These are phyloP conservation scores for Nyctibius bracteatus DNA, from an alignment of 2,113 vertebrate species.

Conservation along the genomic window DNA sequence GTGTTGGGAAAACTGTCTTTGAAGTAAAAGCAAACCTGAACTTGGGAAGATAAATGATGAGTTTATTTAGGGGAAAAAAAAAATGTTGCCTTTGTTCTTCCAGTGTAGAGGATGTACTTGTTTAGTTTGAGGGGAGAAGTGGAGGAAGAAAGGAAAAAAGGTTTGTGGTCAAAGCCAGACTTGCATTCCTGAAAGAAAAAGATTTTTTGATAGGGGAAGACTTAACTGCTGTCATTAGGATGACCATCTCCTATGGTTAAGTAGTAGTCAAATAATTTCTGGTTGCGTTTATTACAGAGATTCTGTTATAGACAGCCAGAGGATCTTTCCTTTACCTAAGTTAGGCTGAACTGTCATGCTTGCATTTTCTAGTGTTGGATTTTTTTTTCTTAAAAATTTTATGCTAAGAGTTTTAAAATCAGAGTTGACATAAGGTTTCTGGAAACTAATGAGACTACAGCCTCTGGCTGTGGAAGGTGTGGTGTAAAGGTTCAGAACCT, in stretches of 20 bases:
- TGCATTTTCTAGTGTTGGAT: not conserved
- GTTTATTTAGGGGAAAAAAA: not conserved
- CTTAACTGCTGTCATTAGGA: not conserved
- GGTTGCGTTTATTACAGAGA: not conserved
- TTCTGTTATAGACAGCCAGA: not conserved
- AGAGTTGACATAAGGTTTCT: not conserved
- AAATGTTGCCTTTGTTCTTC: not conserved
- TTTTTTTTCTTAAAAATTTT: not conserved
- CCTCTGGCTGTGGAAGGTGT: not conserved
- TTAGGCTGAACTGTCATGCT: not conserved
- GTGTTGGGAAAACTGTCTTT: not conserved
- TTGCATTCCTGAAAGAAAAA: not conserved
- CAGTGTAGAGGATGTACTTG: not conserved
- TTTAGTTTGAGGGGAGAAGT: not conserved
- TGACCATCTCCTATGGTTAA: not conserved
- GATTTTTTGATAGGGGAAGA: not conserved
- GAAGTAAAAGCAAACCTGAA: not conserved
- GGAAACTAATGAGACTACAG: not conserved
- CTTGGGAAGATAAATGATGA: not conserved
- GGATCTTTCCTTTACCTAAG: not conserved
- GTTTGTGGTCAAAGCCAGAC: not conserved
- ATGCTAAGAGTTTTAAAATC: not conserved
- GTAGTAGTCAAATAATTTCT: not conserved
- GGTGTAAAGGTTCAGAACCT: not conserved
- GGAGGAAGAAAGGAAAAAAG: not conserved